A percentile compares a stretch with the other conserved stretches of the same genome.
Evolutionary conservation across 1,140 invertebrate species (phyloP).

Genomic region (Saccostrea echinata): DNA sequence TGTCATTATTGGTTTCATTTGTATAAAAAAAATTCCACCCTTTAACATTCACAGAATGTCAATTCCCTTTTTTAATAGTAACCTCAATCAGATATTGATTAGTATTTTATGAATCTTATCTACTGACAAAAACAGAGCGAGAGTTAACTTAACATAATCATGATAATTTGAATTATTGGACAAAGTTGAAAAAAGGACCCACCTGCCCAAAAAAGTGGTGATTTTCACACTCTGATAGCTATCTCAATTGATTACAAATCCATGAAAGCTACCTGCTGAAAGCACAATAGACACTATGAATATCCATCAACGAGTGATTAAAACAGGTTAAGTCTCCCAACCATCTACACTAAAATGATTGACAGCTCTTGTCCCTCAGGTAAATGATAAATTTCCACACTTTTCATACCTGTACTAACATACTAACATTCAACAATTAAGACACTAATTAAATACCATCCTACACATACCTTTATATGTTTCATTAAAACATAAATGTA

Average conservation of each 20-base stretch:
- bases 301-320: constrained; percentile 26
- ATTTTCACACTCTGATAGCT: constrained; percentile 22
- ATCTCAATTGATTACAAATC: constrained; percentile 39
- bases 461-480: background rate
- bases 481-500: background rate
- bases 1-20: background rate
- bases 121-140: background rate
- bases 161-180: background rate
- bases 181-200: background rate
- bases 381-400: constrained; percentile 28
- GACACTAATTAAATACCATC: constrained; percentile 27
- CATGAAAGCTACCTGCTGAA: constrained; percentile 33
- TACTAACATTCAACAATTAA: constrained; percentile 19
- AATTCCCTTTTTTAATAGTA: background rate
- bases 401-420: constrained; percentile 23
- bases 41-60: background rate
- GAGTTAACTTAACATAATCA: background rate
- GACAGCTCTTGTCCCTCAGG: constrained; percentile 28
- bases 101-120: constrained; percentile 10
- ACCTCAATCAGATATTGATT: background rate
- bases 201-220: constrained; percentile 30
- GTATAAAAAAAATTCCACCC: background rate
- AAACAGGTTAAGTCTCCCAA: constrained; percentile 24
- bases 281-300: constrained; percentile 22
- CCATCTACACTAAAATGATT: constrained; percentile 26